These are phyloP conservation scores for Drosophila kohkoa DNA, from an alignment of 1,140 invertebrate genomes.

Conservation along the genomic window DNA sequence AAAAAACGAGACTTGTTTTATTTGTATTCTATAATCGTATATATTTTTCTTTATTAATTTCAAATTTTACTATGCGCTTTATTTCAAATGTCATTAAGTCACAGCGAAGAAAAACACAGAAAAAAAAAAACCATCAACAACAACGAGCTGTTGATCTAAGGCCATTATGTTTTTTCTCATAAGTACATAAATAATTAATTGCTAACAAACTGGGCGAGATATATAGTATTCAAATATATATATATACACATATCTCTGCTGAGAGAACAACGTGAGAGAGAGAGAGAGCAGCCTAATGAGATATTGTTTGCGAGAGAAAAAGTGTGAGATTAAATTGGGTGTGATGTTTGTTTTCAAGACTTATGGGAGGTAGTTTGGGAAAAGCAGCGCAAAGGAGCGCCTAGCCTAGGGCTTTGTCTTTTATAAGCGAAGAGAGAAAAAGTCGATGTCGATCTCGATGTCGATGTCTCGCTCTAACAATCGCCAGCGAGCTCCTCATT, in stretches of 20 bases:
- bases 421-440: conserved; percentile 41
- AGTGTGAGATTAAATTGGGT: background rate
- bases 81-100: conserved; percentile 63
- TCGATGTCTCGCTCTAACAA: conserved; percentile 9
- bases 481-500: conserved; percentile 61
- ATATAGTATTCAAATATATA: conserved; percentile 5
- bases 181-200: conserved; percentile 49
- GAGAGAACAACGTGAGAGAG: conserved; percentile 13
- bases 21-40: too few species aligned
- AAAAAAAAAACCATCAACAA: conserved; percentile 53
- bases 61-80: conserved; percentile 28
- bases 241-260: background rate
- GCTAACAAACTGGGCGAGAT: conserved; percentile 18
- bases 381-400: conserved; percentile 38
- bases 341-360: conserved; percentile 7
- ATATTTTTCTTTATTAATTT: conserved; percentile 27
- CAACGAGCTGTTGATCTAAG: conserved; percentile 62
- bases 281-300: background rate
- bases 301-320: conserved; percentile 11
- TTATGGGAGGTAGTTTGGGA: conserved; percentile 38
- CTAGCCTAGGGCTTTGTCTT: conserved; percentile 51
- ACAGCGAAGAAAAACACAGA: conserved; percentile 44
- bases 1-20: background rate
- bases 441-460: background rate
- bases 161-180: conserved; percentile 34